Percentiles rank a stretch among this genome's conserved stretches.
phyloP scores from a whole-genome alignment of 2,113 vertebrate genomes.

The Charadrius vociferus region DNA sequence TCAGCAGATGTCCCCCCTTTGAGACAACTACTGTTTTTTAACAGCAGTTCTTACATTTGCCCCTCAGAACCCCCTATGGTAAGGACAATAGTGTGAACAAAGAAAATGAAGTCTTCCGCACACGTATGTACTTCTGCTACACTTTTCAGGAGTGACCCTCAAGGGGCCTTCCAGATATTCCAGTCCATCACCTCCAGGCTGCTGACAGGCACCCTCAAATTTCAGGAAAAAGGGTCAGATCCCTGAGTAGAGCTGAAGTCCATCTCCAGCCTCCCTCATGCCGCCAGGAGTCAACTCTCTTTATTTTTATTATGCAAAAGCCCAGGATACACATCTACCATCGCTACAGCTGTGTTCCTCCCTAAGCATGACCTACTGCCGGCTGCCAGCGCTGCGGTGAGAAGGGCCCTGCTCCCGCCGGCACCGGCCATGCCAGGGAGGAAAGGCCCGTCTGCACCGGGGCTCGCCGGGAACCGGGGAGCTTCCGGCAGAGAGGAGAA shows the following conservation, averaged over 20 bases:
- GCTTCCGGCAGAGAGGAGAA: background rate
- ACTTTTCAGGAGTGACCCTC: background rate
- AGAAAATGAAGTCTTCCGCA: background rate
- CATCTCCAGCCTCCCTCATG: background rate
- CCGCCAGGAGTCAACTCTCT: background rate
- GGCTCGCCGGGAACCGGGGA: background rate
- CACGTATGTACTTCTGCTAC: background rate
- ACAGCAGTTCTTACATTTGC: background rate
- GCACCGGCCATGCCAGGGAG: background rate
- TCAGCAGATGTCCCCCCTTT: background rate
- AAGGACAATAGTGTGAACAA: background rate
- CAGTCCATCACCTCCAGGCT: background rate
- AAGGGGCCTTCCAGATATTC: background rate
- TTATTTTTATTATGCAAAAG: background rate
- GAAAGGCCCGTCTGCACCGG: background rate
- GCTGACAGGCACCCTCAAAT: background rate
- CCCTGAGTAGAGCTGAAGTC: background rate
- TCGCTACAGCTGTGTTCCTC: accelerated
- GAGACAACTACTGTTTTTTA: background rate
- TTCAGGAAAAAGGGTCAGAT: background rate
- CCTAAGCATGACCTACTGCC: background rate
- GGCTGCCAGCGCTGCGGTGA: no score
- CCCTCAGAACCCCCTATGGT: background rate
- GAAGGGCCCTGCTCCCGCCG: background rate
- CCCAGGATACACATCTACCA: background rate